Base-by-base conservation (phyloP, 2,797 vertebrate genomes). In the Pangasius macronema region DNA sequence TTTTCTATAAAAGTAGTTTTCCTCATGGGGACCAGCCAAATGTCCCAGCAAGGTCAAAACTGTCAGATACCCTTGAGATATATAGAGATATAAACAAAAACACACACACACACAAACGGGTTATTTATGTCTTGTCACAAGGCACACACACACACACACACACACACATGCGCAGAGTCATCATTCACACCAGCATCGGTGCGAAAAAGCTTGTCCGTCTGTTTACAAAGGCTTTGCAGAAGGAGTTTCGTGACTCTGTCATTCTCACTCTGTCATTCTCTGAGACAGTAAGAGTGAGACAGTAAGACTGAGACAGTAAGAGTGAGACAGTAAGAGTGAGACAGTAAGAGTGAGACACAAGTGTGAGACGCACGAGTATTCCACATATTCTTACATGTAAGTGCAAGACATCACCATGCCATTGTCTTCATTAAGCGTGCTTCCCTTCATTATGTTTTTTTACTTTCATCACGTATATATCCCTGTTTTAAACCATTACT, bases 61-160 rank as follows among this genome's bases (percentile, higher is more conserved):
- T 27, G 22, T 46, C 22, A 46, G 22, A 73, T 46, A 46, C 39
- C 7, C 68, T 9, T 22, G 65, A 36, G 7, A 36, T 20, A 70
- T 18, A 10, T 3, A 10, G 24, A 36, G 5, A 68, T 68, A 68
- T 68, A 68, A 4, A 67, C 11, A 67, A 3, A 33, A 14, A 67
- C 4, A 68, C 65, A 36, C 30, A 63, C 27, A 63, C 27, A 67
- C 75, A 80, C 73, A 33, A 24, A 72, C 3, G 20, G 30, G 59
- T 82, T 82, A 82, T 63, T 63, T 84, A 55, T 81, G 55, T 79
- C 51, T 79, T 36, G 30, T 79, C 76, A 79, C 53, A 79, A 79
- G 30, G 49, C 16, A 2, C 16, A 22, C 30, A 33, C 61, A 30
- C 84, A 87, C 55, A 85, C 63, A 83, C 57, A 79, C 53, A 84